These are phyloP conservation scores for Trematomus loennbergii DNA, from an alignment of 2,113 vertebrate species.

Conservation along the genomic window DNA sequence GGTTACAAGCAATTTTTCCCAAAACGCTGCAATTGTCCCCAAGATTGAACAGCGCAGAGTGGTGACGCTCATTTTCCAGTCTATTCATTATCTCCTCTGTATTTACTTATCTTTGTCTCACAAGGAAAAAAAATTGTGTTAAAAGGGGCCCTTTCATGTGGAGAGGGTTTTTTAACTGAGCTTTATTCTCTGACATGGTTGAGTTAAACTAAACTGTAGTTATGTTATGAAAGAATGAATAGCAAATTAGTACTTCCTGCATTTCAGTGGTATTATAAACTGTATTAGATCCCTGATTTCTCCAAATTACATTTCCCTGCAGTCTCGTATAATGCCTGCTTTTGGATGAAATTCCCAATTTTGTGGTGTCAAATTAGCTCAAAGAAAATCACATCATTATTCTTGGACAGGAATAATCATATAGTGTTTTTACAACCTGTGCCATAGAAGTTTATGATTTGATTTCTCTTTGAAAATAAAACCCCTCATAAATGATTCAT, in stretches of 20 bases:
- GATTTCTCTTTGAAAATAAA: conserved; percentile 83
- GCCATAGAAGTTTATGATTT: conserved; percentile 78
- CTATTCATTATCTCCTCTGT: conserved; percentile 86
- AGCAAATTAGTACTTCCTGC: conserved; percentile 83
- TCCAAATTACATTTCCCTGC: conserved; percentile 81
- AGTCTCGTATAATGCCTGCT: conserved; percentile 64
- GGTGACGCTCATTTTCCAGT: conserved; percentile 81
- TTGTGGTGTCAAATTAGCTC: conserved; percentile 82
- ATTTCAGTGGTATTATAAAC: conserved; percentile 81
- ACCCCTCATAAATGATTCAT: conserved; percentile 82
- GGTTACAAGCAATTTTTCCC: conserved; percentile 84
- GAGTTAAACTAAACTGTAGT: conserved; percentile 81
- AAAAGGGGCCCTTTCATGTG: conserved; percentile 80
- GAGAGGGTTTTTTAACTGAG: conserved; percentile 79
- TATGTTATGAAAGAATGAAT: conserved; percentile 82
- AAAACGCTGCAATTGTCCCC: conserved; percentile 88
- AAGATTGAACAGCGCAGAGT: conserved; percentile 84
- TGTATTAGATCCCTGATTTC: conserved; percentile 84
- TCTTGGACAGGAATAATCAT: conserved; percentile 57
- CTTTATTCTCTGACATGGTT: conserved; percentile 74
- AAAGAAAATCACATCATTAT: conserved; percentile 78
- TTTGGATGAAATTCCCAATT: conserved; percentile 79
- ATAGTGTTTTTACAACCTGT: conserved; percentile 74
- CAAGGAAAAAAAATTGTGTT: conserved; percentile 74
- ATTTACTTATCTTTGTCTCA: conserved; percentile 88